Evolutionary conservation across 2,113 vertebrate genomes (phyloP).

Genomic region (Lasiurus borealis): DNA sequence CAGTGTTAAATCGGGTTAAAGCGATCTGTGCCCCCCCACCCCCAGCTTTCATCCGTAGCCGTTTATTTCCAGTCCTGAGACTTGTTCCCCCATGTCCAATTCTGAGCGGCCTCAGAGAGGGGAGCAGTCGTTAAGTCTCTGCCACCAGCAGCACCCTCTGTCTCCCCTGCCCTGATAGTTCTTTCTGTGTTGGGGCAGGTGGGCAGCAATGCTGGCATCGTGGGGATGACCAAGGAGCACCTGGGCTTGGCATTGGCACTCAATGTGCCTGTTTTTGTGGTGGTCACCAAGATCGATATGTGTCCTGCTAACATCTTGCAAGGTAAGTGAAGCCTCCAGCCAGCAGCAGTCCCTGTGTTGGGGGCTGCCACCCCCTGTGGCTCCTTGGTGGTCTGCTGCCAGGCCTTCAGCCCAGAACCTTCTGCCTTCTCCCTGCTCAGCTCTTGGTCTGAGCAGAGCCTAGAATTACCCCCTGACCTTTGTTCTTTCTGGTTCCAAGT

Average conservation of each 20-base stretch:
- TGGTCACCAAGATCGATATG: constrained; percentile 99
- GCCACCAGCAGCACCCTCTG: too few relatives aligned
- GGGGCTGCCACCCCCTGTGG: too few relatives aligned
- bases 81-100: neutral
- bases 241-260: constrained; percentile 97
- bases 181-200: constrained; percentile 89
- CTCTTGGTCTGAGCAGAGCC: neutral
- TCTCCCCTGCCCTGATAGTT: constrained; percentile 20
- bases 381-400: neutral
- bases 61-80: neutral
- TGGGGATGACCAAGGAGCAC: constrained; percentile 99
- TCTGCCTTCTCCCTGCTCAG: neutral
- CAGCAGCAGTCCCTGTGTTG: too few relatives aligned
- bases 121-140: neutral
- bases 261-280: constrained; percentile 98
- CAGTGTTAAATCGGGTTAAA: neutral
- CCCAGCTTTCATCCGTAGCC: neutral
- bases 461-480: neutral
- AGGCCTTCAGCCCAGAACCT: neutral
- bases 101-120: neutral
- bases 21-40: neutral
- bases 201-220: constrained; percentile 98
- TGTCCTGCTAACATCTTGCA: constrained; percentile 99
- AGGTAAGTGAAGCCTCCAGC: constrained; percentile 87
- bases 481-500: constrained; percentile 33